Conservation (phyloP, 1,140 invertebrate species). For the Meloidogyne floridensis region DNA sequence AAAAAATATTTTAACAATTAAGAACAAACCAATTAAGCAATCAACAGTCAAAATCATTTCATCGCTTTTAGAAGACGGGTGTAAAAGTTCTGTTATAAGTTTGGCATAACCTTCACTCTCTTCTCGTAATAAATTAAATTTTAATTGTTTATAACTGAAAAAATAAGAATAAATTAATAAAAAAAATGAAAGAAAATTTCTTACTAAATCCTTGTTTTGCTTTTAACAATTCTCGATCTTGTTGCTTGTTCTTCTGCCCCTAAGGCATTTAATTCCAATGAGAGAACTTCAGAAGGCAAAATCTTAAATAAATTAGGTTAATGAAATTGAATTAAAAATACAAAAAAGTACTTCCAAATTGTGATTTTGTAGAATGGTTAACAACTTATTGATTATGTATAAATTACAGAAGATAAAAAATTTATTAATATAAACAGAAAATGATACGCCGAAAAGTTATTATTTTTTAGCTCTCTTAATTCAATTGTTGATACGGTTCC, state of each 20-base stretch:
- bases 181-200: conserved; percentile 17
- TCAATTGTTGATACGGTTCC: not conserved
- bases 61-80: conserved; percentile 66
- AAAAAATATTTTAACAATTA: not conserved
- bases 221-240: conserved; percentile 48
- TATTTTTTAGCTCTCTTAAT: too few relatives aligned
- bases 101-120: conserved; percentile 99
- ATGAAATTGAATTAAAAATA: not conserved
- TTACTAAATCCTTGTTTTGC: conserved; percentile 50
- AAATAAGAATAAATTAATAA: conserved; percentile 27
- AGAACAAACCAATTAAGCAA: conserved; percentile 80
- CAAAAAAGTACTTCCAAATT: too few relatives aligned
- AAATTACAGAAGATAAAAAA: too few relatives aligned
- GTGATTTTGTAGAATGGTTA: too few relatives aligned
- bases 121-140: conserved; percentile 96
- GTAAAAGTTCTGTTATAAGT: conserved; percentile 90
- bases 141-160: conserved; percentile 92
- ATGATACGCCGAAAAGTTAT: too few relatives aligned
- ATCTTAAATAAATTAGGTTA: conserved; percentile 33
- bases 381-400: too few relatives aligned
- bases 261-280: conserved; percentile 45
- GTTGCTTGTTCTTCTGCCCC: conserved; percentile 44
- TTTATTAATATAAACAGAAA: too few relatives aligned
- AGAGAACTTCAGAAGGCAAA: conserved; percentile 51
- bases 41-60: conserved; percentile 81